Conservation (phyloP, 2,888 invertebrate species). For the Melanophora roralis region DNA sequence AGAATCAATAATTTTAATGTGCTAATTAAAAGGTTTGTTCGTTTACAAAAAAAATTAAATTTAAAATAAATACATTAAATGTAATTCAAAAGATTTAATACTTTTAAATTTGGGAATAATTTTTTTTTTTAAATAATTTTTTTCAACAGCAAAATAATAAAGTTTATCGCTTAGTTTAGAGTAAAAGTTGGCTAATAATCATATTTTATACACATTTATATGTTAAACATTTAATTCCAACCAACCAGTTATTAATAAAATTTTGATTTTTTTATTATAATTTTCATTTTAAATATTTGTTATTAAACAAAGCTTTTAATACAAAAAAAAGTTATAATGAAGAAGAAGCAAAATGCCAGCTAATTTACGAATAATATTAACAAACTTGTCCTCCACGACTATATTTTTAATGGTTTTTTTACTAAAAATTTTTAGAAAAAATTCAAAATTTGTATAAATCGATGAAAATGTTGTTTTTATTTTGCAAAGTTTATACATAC, state of each 20-base stretch:
- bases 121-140: not conserved
- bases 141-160: not conserved
- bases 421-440: no score
- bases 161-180: slow-evolving; percentile 13
- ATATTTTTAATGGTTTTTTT: not conserved
- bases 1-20: no score
- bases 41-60: no score
- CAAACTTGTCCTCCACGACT: slow-evolving; percentile 6
- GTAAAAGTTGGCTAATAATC: slow-evolving; percentile 51
- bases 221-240: slow-evolving; percentile 42
- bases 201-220: slow-evolving; percentile 49
- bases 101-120: not conserved
- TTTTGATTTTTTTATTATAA: not conserved
- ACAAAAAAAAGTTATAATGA: not conserved
- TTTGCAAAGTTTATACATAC: no score
- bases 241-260: not conserved
- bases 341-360: not conserved
- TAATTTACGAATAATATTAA: slow-evolving; percentile 28
- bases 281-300: not conserved
- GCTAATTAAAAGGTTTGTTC: no score
- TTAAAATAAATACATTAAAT: no score
- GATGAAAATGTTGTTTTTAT: no score
- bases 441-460: no score
- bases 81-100: no score
- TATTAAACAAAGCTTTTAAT: not conserved